Base-by-base conservation (phyloP, 2,888 invertebrate species). In the Melipona bicolor region DNA sequence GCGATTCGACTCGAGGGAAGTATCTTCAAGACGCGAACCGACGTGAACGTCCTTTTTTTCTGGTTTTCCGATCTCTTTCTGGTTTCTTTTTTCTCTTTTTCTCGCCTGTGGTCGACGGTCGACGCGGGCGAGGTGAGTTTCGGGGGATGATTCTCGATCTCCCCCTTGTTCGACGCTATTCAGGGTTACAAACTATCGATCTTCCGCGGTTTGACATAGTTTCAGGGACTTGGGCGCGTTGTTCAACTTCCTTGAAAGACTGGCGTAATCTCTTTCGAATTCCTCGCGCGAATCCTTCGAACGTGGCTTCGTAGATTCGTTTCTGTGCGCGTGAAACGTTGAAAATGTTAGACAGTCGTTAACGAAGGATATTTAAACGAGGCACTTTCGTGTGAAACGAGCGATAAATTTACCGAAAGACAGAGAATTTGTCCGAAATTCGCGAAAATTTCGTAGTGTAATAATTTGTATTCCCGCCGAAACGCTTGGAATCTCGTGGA, bases 1-100 rank as follows among this genome's bases (percentile, higher is more conserved):
- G 27, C 36, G 36, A 36, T 50, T 68, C 6, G 73, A 11, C 36
- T 52, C 56, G 43, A 43, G 68, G 69, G 52, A 32, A 32, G 11
- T 43, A 24, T 74, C 68, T 65, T 75, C 67, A 59, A 36, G 68
- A 72, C 52, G 56, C 1, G 76, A 72, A 64, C 0, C 36, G 9
- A 36, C 36, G 36, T 36, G 76, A 71, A 72, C 70, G 19, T 49
- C 15, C 21, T 9, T 49, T 5, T 49, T 5, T 21, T 17, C 24
- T 52, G 17, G 54, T 19, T 52, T 49, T 27, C 27, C 27, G 27
- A 27, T 27, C 27, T 43, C 32, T 27, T 19, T 5, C 24, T 3
- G 27, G 27, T 5, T 32, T 27, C 50, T 52, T 43, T 43, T 9
- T 9, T 43, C 43, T 43, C 9, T 11, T 43, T 43, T 0, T 9